Evolutionary conservation across 2,113 vertebrate species (phyloP).

Genomic region (Hyaena hyaena): DNA sequence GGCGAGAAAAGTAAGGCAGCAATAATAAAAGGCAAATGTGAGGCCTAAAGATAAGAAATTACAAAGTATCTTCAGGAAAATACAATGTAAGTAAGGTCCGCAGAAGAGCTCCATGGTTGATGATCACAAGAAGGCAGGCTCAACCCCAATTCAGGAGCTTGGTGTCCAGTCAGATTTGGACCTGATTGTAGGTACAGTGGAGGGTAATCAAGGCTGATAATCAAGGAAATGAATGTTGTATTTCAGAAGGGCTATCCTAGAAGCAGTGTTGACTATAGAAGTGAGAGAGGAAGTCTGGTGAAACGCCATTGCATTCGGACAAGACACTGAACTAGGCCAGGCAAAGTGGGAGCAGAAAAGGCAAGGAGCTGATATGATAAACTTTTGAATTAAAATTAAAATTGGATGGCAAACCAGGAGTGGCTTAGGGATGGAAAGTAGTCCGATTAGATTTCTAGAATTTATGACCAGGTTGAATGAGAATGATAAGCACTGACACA

Average conservation of each 20-base stretch:
- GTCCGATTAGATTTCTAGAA: neutral
- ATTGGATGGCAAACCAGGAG: neutral
- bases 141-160: neutral
- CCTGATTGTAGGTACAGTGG: neutral
- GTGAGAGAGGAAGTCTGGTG: neutral
- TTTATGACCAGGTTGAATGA: neutral
- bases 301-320: neutral
- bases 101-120: neutral
- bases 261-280: neutral
- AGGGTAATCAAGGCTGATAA: neutral
- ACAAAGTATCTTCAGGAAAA: neutral
- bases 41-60: neutral
- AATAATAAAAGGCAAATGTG: neutral
- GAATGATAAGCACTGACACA: neutral
- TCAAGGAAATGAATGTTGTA: neutral
- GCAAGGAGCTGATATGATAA: neutral
- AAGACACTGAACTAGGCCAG: neutral
- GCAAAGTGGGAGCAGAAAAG: neutral
- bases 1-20: neutral
- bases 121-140: neutral
- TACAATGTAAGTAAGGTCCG: neutral
- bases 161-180: neutral
- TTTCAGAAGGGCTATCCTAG: slow-evolving; percentile 20
- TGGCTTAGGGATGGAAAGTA: neutral
- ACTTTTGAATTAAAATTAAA: neutral